Evolutionary conservation across 2,888 invertebrate species (phyloP), one percentile per base, ranked within the genome.

Genomic region (Melanostoma scalare): DNA sequence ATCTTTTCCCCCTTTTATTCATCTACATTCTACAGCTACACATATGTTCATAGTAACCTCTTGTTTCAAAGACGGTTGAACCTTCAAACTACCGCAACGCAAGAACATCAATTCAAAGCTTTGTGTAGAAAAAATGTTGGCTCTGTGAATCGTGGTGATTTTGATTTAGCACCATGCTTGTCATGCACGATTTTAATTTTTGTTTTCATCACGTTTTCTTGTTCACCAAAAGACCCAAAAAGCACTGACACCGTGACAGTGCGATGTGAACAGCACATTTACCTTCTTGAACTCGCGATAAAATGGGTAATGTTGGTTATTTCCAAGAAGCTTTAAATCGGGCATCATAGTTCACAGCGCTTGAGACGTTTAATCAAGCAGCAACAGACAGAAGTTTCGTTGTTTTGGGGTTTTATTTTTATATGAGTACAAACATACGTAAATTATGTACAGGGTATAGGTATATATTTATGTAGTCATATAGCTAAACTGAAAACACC

Each of bases 311-410:
- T 38, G 46, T 65, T 44, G 33, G 58, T 77, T 50, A 71, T 63
- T 77, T 77, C 65, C 42, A 35, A 42, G 76, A 76, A 76, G 46
- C 9, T 8, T 36, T 31, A 72, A 53, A 35, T 68, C 6, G 35
- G 56, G 10, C 31, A 58, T 35, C 6, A 55, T 67, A 1, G 35
- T 20, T 20, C 20, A 20, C 20, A 48, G 38, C 48, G 38, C n/a
- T 38, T 42, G 36, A 44, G 4, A 33, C 44, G 44, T 60, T 44
- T 44, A 60, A 60, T 60, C 44, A 33, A 10, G 2, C 6, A 40
- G 58, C 40, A 42, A 58, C 20, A 20, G 20, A 20, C 20, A 20
- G 20, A 20, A 20, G 20, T 20, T 20, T 20, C 20, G 20, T 20
- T 20, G 20, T 20, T 20, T 20, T 20, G 20, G 20, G 20, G 20